These are phyloP conservation scores for Prosopocoilus inquinatus DNA, from an alignment of 2,888 invertebrate genomes.

Conservation along the genomic window DNA sequence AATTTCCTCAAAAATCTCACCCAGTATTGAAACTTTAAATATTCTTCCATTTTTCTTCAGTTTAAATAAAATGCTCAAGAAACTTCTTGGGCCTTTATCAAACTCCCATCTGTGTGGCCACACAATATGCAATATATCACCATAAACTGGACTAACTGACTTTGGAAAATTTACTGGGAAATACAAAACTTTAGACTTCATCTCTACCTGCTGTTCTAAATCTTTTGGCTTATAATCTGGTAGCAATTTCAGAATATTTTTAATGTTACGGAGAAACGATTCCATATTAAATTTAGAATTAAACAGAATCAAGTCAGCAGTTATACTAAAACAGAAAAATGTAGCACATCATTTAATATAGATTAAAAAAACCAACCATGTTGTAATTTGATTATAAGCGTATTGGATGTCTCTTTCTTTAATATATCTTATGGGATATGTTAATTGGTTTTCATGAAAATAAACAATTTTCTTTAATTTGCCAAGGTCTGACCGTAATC, in stretches of 20 bases:
- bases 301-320: slow-evolving; percentile 67
- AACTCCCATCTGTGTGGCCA: slow-evolving; percentile 82
- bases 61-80: slow-evolving; percentile 57
- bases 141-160: slow-evolving; percentile 24
- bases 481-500: slow-evolving; percentile 63
- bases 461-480: slow-evolving; percentile 64
- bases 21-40: slow-evolving; percentile 62
- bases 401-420: slow-evolving; percentile 73
- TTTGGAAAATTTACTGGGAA: slow-evolving; percentile 26
- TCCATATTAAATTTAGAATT: slow-evolving; percentile 68
- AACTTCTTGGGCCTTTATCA: slow-evolving; percentile 68
- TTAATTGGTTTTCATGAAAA: slow-evolving; percentile 76
- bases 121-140: slow-evolving; percentile 56
- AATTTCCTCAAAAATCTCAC: slow-evolving; percentile 61
- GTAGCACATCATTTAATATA: not conserved
- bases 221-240: slow-evolving; percentile 63
- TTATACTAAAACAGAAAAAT: slow-evolving; percentile 53
- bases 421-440: slow-evolving; percentile 65
- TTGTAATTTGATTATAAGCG: slow-evolving; percentile 71
- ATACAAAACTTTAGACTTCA: slow-evolving; percentile 63
- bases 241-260: slow-evolving; percentile 61
- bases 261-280: slow-evolving; percentile 64
- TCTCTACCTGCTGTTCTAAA: slow-evolving; percentile 54
- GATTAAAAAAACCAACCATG: slow-evolving; percentile 54
- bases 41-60: slow-evolving; percentile 54